Conservation (phyloP, 1,140 invertebrate species). For the Xylocopa sonorina region DNA sequence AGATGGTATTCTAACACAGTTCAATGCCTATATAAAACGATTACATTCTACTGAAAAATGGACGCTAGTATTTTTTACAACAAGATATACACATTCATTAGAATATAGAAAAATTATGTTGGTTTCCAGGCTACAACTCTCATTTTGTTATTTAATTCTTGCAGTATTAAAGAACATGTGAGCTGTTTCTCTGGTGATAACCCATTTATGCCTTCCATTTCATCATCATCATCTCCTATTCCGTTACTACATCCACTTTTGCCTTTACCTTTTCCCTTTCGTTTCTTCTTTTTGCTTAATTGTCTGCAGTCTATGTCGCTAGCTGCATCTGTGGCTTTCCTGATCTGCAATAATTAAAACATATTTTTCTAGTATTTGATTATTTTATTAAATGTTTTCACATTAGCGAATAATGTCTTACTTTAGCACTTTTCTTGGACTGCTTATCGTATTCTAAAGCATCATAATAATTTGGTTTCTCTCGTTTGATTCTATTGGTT, state of each 20-base stretch:
- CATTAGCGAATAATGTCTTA: conserved; percentile 46
- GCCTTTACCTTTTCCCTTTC: conserved; percentile 82
- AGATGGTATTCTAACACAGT: conserved; percentile 10
- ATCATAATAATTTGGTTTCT: conserved; percentile 93
- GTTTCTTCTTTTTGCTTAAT: conserved; percentile 80
- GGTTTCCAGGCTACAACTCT: conserved; percentile 87
- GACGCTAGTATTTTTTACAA: conserved; percentile 1
- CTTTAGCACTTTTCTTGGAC: conserved; percentile 83
- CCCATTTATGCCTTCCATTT: conserved; percentile 82
- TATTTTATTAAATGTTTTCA: background rate
- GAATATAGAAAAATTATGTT: conserved; percentile 64
- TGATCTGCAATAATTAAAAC: conserved; percentile 72
- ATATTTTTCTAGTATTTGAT: conserved; percentile 12
- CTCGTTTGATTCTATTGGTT: conserved; percentile 88
- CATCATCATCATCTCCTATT: conserved; percentile 83
- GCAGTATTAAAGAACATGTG: conserved; percentile 85
- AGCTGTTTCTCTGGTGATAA: conserved; percentile 83
- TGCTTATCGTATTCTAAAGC: conserved; percentile 89
- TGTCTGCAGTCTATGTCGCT: conserved; percentile 81
- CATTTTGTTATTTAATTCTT: conserved; percentile 89
- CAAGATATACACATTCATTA: conserved; percentile 14
- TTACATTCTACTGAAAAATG: conserved; percentile 7
- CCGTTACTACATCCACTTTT: conserved; percentile 76
- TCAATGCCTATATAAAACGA: conserved; percentile 10
- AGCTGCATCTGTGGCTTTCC: conserved; percentile 80